These are phyloP conservation scores for Triops longicaudatus DNA, from an alignment of 1,140 invertebrate species.

Conservation along the genomic window DNA sequence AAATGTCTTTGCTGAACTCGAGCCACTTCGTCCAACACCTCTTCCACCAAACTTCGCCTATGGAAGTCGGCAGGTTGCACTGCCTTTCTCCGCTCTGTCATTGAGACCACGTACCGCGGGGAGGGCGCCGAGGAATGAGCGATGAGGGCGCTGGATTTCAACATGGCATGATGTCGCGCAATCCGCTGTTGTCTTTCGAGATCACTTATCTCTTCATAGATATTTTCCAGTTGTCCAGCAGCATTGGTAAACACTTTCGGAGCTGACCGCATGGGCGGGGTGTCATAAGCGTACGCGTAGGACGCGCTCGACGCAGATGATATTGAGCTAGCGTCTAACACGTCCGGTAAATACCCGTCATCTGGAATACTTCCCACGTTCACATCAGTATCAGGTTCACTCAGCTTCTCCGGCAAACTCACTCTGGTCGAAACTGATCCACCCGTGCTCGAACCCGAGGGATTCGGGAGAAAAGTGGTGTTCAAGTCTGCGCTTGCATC, in stretches of 20 bases:
- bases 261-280: neutral
- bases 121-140: neutral
- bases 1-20: constrained; percentile 66
- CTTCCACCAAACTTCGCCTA: constrained; percentile 32
- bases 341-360: neutral
- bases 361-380: neutral
- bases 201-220: constrained; percentile 73
- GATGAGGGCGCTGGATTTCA: neutral
- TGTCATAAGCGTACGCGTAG: neutral
- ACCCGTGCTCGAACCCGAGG: no score
- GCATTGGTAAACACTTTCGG: constrained; percentile 39
- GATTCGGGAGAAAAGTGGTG: no score
- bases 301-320: neutral
- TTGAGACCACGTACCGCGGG: constrained; percentile 1
- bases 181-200: constrained; percentile 33
- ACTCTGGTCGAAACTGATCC: neutral
- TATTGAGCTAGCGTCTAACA: neutral
- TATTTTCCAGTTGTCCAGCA: constrained; percentile 57
- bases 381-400: neutral
- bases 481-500: neutral
- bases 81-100: constrained; percentile 18
- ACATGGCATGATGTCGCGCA: neutral
- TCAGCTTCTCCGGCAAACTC: neutral
- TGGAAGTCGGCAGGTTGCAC: neutral
- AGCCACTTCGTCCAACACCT: constrained; percentile 62